Evolutionary conservation across 2,888 invertebrate species (phyloP).

Genomic region (Pemphredon lugubris): DNA sequence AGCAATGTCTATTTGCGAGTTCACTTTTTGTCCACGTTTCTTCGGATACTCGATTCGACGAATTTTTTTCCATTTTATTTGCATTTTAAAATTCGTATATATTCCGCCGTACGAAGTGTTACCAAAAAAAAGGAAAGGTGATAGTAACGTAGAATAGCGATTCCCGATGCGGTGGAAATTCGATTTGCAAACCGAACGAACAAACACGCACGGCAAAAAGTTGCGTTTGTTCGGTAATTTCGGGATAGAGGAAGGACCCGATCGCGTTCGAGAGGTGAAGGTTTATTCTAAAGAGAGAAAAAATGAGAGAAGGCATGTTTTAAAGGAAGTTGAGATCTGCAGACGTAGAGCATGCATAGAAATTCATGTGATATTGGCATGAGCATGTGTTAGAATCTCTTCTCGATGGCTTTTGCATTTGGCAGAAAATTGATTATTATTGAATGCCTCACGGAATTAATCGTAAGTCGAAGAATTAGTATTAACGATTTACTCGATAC

Average conservation of each 20-base stretch:
- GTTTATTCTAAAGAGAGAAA: neutral
- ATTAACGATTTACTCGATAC: constrained; percentile 38
- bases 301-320: neutral
- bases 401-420: constrained; percentile 57
- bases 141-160: constrained; percentile 22
- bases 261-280: neutral
- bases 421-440: constrained; percentile 25
- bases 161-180: neutral
- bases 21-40: too few species aligned
- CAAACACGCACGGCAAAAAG: too few species aligned
- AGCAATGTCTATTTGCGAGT: too few species aligned
- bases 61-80: too few species aligned
- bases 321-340: constrained; percentile 16
- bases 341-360: constrained; percentile 57
- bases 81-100: too few species aligned
- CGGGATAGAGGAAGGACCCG: too few species aligned
- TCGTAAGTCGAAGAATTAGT: constrained; percentile 36
- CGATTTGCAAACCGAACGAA: neutral
- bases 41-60: too few species aligned
- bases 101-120: constrained; percentile 5
- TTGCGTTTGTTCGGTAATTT: too few species aligned
- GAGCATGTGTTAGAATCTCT: constrained; percentile 62
- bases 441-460: constrained; percentile 20
- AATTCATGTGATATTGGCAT: constrained; percentile 55
- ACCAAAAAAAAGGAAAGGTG: neutral